These are phyloP conservation scores for Pachyrhynchus sulphureomaculatus DNA, from an alignment of 1,140 invertebrate genomes.

Conservation along the genomic window DNA sequence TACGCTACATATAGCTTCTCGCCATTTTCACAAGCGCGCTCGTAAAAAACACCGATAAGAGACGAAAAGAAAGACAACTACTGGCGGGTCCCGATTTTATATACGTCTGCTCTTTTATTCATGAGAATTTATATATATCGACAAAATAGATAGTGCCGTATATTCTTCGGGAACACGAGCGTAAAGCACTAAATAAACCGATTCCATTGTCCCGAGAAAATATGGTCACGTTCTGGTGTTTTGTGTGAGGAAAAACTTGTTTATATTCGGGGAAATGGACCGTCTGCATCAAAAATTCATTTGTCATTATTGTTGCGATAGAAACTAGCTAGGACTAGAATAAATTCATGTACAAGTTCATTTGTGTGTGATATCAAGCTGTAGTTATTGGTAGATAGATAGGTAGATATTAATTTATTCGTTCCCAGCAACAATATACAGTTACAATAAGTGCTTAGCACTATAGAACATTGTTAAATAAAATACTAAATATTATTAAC, in stretches of 20 bases:
- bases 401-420: no score
- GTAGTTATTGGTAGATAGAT: no score
- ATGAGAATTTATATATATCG: constrained; percentile 19
- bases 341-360: no score
- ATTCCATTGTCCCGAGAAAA: constrained; percentile 17
- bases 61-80: not conserved
- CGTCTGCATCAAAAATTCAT: not conserved
- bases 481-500: no score
- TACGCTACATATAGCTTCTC: not conserved
- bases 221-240: constrained; percentile 16
- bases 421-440: no score
- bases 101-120: constrained; percentile 9
- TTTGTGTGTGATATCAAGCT: no score
- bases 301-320: no score
- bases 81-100: not conserved
- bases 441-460: no score
- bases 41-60: not conserved
- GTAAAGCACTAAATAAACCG: constrained; percentile 20
- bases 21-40: not conserved
- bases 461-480: no score
- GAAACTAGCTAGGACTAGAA: no score
- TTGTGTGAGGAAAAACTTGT: constrained; percentile 3
- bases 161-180: constrained; percentile 10
- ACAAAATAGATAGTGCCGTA: constrained; percentile 19
- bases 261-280: constrained; percentile 3